A percentile compares a stretch with the other conserved stretches of the same genome.
Conservation (phyloP, 2,888 invertebrate species). For the Seira ritae region DNA sequence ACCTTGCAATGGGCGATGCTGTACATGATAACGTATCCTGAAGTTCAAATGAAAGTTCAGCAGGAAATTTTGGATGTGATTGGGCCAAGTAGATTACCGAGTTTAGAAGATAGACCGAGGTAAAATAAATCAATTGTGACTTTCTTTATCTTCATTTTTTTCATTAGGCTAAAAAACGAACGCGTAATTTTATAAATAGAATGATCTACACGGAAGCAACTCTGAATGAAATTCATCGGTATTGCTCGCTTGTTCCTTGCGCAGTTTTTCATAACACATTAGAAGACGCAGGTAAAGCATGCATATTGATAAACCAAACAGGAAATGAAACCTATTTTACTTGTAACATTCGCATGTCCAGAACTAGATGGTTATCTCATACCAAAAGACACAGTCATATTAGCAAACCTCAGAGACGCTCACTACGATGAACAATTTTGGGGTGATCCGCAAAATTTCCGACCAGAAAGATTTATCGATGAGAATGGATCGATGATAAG, state of each 20-base stretch:
- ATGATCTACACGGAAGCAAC: constrained; percentile 74
- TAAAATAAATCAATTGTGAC: constrained; percentile 10
- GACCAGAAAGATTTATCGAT: constrained; percentile 74
- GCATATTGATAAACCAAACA: too few species aligned
- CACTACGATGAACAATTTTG: constrained; percentile 71
- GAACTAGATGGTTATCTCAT: constrained; percentile 71
- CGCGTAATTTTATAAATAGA: constrained; percentile 35
- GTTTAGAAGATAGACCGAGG: constrained; percentile 72
- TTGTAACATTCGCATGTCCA: too few species aligned
- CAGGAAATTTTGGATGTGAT: constrained; percentile 70
- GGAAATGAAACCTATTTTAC: too few species aligned
- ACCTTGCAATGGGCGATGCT: constrained; percentile 72
- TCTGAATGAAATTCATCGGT: constrained; percentile 74
- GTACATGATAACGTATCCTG: constrained; percentile 72
- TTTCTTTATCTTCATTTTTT: not conserved
- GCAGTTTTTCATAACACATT: constrained; percentile 71
- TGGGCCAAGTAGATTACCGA: constrained; percentile 71
- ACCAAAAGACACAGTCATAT: constrained; percentile 69
- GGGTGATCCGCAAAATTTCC: constrained; percentile 73
- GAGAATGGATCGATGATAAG: constrained; percentile 64
- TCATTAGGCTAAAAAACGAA: not conserved
- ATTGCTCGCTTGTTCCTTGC: constrained; percentile 72
- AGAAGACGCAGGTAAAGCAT: constrained; percentile 68
- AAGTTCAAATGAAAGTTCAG: constrained; percentile 72
- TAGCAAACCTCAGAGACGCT: constrained; percentile 63